Evolutionary conservation across 2,113 vertebrate species (phyloP).

Genomic region (Rostratula benghalensis): DNA sequence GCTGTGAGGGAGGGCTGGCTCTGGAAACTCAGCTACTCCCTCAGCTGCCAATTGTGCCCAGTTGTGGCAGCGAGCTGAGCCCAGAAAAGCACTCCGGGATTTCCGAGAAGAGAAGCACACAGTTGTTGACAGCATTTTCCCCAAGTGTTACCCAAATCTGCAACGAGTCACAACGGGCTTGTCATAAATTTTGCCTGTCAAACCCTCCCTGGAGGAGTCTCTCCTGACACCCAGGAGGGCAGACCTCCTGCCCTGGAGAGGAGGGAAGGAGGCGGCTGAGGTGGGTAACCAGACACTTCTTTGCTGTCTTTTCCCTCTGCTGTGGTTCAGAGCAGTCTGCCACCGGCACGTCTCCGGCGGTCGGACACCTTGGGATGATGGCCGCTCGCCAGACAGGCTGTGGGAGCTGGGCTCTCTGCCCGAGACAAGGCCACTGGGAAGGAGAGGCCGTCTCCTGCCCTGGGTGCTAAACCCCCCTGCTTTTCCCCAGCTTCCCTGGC

Average conservation of each 20-base stretch:
- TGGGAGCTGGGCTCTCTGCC: slow-evolving; percentile 1
- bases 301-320: neutral
- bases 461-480: neutral
- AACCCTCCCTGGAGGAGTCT: neutral
- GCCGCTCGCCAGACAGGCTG: slow-evolving; percentile 15
- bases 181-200: neutral
- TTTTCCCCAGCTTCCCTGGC: neutral
- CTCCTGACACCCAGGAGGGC: neutral
- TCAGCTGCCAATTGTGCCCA: neutral
- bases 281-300: slow-evolving; percentile 5
- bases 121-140: neutral
- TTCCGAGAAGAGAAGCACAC: neutral
- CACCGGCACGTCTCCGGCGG: slow-evolving; percentile 54
- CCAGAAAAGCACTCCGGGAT: neutral
- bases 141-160: neutral
- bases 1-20: neutral
- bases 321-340: neutral
- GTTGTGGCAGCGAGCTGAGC: neutral
- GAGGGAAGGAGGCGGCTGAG: neutral
- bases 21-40: neutral
- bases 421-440: neutral
- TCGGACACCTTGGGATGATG: slow-evolving; percentile 53
- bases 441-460: neutral
- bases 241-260: neutral
- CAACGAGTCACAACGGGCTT: neutral